These are phyloP conservation scores for Serinus canaria DNA, from an alignment of 2,113 vertebrate genomes.

Conservation along the genomic window DNA sequence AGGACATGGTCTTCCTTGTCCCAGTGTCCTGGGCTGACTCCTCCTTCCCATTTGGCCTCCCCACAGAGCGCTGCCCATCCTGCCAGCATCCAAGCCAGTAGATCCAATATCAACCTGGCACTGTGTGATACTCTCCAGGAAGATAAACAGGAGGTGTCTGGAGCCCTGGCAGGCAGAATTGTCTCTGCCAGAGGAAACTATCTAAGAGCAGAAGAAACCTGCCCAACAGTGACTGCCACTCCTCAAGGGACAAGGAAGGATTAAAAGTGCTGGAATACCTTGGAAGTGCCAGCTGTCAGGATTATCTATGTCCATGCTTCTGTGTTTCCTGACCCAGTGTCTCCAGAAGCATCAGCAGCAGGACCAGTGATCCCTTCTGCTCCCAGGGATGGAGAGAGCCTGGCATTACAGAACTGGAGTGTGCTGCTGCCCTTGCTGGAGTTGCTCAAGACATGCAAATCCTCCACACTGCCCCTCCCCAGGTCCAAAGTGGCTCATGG, in stretches of 20 bases:
- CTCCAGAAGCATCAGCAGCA: neutral
- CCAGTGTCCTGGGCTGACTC: neutral
- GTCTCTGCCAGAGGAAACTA: neutral
- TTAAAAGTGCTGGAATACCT: neutral
- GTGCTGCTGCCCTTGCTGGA: neutral
- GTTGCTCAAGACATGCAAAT: neutral
- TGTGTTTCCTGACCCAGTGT: neutral
- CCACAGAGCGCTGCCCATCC: neutral
- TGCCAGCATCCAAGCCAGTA: neutral
- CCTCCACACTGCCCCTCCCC: neutral
- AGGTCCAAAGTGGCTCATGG: neutral
- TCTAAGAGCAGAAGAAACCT: neutral
- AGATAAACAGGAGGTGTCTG: slow-evolving; percentile 24
- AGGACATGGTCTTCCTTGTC: neutral
- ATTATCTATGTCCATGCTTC: neutral
- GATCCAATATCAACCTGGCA: slow-evolving; percentile 6
- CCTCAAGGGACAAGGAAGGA: neutral
- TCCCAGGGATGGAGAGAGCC: neutral
- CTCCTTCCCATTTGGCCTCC: neutral
- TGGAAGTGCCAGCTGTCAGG: neutral
- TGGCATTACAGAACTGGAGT: neutral
- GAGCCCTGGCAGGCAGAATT: neutral
- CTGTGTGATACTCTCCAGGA: neutral
- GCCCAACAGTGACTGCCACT: neutral
- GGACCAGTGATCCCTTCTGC: neutral